These are phyloP conservation scores for Syrmaticus mikado DNA, from an alignment of 2,113 vertebrate genomes.

Conservation along the genomic window DNA sequence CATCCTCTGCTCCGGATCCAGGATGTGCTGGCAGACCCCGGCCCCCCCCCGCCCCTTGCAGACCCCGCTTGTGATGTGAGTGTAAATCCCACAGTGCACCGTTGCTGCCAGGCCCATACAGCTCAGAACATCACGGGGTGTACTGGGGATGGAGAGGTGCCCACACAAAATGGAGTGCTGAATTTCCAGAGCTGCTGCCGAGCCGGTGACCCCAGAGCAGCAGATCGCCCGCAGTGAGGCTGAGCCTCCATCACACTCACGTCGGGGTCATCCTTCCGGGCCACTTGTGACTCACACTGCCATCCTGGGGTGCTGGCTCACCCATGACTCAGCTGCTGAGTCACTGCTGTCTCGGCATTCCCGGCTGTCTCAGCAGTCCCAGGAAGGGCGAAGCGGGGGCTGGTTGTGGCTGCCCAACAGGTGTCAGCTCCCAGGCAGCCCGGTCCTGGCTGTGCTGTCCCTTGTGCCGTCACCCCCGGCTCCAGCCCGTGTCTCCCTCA, in stretches of 20 bases:
- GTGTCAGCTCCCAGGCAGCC: neutral
- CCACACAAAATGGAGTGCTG: conserved; percentile 32
- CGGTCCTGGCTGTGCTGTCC: accelerated
- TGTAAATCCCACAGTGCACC: neutral
- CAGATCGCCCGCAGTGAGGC: neutral
- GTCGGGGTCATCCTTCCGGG: neutral
- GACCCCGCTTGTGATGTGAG: accelerated
- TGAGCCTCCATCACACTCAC: neutral
- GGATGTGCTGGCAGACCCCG: neutral
- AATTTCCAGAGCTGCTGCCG: neutral
- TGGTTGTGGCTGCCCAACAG: neutral
- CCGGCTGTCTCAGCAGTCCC: neutral
- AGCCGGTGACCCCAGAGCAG: neutral
- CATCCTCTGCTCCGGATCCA: neutral
- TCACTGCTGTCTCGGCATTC: conserved; percentile 19
- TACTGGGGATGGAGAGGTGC: neutral
- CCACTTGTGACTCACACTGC: conserved; percentile 26
- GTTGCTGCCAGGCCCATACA: neutral
- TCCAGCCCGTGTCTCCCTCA: neutral
- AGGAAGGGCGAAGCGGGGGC: neutral
- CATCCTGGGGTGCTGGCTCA: conserved; percentile 9
- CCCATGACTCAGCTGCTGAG: conserved; percentile 66
- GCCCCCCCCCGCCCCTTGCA: neutral
- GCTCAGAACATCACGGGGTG: accelerated
- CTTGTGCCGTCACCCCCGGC: neutral